Conservation (phyloP, 2,888 invertebrate species). For the Subacronicta megacephala region DNA sequence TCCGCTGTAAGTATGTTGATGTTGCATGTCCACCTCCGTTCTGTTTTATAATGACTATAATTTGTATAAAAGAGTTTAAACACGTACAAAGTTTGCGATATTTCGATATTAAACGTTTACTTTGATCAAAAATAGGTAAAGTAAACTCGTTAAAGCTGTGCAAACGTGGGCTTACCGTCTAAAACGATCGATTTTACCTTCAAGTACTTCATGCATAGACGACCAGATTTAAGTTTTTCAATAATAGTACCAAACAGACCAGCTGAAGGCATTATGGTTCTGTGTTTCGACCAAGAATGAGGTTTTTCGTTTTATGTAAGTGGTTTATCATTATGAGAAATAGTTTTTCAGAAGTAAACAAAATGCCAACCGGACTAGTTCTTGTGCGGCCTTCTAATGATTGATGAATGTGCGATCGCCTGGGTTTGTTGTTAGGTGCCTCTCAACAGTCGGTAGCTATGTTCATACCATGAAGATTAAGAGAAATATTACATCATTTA, state of each 20-base stretch:
- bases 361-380: slow-evolving; percentile 33
- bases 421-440: slow-evolving; percentile 34
- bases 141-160: slow-evolving; percentile 68
- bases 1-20: slow-evolving; percentile 14
- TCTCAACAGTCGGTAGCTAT: slow-evolving; percentile 7
- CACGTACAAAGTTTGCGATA: slow-evolving; percentile 21
- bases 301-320: slow-evolving; percentile 7
- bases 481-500: slow-evolving; percentile 19
- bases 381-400: slow-evolving; percentile 46
- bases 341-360: slow-evolving; percentile 44
- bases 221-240: slow-evolving; percentile 70
- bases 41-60: slow-evolving; percentile 29
- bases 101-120: slow-evolving; percentile 27
- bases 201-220: slow-evolving; percentile 51
- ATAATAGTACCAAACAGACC: slow-evolving; percentile 61
- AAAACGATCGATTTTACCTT: slow-evolving; percentile 69
- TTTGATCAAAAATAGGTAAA: slow-evolving; percentile 61
- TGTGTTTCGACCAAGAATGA: slow-evolving; percentile 12
- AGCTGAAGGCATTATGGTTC: slow-evolving; percentile 17
- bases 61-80: slow-evolving; percentile 20
- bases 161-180: slow-evolving; percentile 51
- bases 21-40: too few species aligned
- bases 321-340: slow-evolving; percentile 40
- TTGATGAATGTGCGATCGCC: slow-evolving; percentile 49
- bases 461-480: slow-evolving; percentile 32